A percentile compares a stretch with the other conserved stretches of the same genome.
These are phyloP conservation scores for Zalophus californianus DNA, from an alignment of 2,797 vertebrate genomes.

Conservation along the genomic window DNA sequence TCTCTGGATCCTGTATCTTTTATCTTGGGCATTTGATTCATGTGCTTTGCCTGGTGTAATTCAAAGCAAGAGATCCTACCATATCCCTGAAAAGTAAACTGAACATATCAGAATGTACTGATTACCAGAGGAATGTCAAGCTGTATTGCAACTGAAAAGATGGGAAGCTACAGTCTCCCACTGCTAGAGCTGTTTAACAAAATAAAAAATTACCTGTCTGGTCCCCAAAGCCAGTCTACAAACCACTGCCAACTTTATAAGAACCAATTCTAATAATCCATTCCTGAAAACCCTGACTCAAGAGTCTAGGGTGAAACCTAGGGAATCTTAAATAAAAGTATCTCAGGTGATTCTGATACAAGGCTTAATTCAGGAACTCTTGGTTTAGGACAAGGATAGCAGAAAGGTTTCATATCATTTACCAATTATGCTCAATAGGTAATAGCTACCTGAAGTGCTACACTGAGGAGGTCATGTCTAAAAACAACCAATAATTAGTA, in stretches of 20 bases:
- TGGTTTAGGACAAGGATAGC: constrained; percentile 18
- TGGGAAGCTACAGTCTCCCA: background rate
- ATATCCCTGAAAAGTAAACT: constrained; percentile 41
- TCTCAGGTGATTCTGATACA: background rate
- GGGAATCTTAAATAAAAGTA: constrained; percentile 48
- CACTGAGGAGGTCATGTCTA: constrained; percentile 18
- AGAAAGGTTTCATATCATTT: constrained; percentile 41
- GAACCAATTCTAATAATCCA: constrained; percentile 49
- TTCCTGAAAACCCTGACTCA: constrained; percentile 58
- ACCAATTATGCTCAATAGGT: background rate
- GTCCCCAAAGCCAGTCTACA: constrained; percentile 45
- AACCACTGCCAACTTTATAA: background rate
- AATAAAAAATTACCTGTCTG: constrained; percentile 16
- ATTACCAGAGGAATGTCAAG: constrained; percentile 24
- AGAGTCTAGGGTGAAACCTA: background rate
- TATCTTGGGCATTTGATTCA: constrained; percentile 68
- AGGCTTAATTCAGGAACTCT: constrained; percentile 29
- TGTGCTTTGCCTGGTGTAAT: constrained; percentile 63
- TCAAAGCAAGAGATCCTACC: constrained; percentile 67
- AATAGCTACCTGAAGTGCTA: background rate
- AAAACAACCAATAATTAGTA: constrained; percentile 57
- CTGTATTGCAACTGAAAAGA: background rate
- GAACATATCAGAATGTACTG: constrained; percentile 34
- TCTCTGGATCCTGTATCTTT: constrained; percentile 74
- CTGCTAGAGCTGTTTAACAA: constrained; percentile 27